A percentile compares a stretch with the other conserved stretches of the same genome.
Evolutionary conservation across 2,888 invertebrate genomes (phyloP).

Genomic region (Drosophila mercatorum): DNA sequence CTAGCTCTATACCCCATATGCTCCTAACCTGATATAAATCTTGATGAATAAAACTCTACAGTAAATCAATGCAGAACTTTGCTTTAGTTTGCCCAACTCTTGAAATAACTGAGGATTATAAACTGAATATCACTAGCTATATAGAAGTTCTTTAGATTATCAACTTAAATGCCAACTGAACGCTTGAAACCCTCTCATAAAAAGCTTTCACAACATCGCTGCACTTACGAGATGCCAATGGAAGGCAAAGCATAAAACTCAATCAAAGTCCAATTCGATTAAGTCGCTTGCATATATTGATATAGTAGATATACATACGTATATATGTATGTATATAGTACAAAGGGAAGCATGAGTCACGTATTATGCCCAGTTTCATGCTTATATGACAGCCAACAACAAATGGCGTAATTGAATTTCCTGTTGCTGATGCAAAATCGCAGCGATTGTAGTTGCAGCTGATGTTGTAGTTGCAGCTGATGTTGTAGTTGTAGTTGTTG

Average conservation of each 20-base stretch:
- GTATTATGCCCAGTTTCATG: slow-evolving; percentile 34
- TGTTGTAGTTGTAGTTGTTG: slow-evolving; percentile 1
- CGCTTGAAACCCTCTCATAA: too few species aligned
- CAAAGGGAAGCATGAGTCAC: slow-evolving; percentile 13
- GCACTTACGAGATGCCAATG: not conserved
- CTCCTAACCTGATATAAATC: too few species aligned
- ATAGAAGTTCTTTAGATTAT: not conserved
- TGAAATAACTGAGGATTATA: not conserved
- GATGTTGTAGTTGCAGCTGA: slow-evolving; percentile 2
- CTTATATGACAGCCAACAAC: slow-evolving; percentile 39
- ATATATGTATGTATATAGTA: not conserved
- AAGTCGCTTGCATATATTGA: not conserved
- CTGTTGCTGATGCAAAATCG: slow-evolving; percentile 38
- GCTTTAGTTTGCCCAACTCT: not conserved
- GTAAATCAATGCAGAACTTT: not conserved
- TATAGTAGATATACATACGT: not conserved
- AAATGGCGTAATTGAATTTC: slow-evolving; percentile 67
- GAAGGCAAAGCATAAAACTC: slow-evolving; percentile 4
- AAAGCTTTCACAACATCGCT: not conserved
- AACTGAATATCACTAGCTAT: too few species aligned
- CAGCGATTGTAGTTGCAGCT: slow-evolving; percentile 26
- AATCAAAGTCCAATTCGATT: slow-evolving; percentile 14
- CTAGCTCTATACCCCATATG: too few species aligned
- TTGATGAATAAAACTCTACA: not conserved
- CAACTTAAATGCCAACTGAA: not conserved